Percentiles rank a stretch among this genome's conserved stretches.
These are phyloP conservation scores for Entomobrya multifasciata DNA, from an alignment of 2,888 invertebrate genomes.

Conservation along the genomic window DNA sequence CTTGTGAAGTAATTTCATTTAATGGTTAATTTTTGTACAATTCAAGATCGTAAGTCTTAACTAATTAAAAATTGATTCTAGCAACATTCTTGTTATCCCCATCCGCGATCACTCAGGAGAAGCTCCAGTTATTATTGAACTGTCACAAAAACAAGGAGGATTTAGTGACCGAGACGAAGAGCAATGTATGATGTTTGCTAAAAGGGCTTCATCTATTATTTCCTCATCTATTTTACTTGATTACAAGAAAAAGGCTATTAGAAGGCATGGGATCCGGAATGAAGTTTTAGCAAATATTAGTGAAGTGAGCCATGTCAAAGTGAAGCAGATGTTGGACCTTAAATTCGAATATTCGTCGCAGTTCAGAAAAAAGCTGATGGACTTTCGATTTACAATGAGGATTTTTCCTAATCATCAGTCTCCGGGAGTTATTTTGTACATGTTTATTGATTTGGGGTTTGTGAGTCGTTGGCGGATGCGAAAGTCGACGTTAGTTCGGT, in stretches of 20 bases:
- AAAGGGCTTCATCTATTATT: conserved; percentile 49
- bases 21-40: too few relatives aligned
- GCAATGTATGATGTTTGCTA: conserved; percentile 52
- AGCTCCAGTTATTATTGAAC: conserved; percentile 56
- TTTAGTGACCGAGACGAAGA: conserved; percentile 66
- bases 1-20: conserved; percentile 35
- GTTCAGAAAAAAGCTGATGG: conserved; percentile 43
- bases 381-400: conserved; percentile 53
- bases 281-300: conserved; percentile 65
- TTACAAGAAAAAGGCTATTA: conserved; percentile 55
- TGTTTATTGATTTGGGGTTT: conserved; percentile 65
- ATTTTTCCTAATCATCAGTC: conserved; percentile 54
- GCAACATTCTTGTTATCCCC: conserved; percentile 54
- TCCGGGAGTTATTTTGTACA: conserved; percentile 55
- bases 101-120: conserved; percentile 60
- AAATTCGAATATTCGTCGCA: conserved; percentile 49
- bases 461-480: conserved; percentile 59
- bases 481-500: conserved; percentile 58
- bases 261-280: conserved; percentile 63
- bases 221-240: conserved; percentile 58
- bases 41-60: not conserved
- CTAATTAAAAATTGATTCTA: too few relatives aligned
- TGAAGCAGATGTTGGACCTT: conserved; percentile 60
- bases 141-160: conserved; percentile 47
- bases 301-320: conserved; percentile 55